Percentiles rank a stretch among this genome's conserved stretches.
phyloP scores from a whole-genome alignment of 2,113 vertebrate species.

The Cisticola juncidis region DNA sequence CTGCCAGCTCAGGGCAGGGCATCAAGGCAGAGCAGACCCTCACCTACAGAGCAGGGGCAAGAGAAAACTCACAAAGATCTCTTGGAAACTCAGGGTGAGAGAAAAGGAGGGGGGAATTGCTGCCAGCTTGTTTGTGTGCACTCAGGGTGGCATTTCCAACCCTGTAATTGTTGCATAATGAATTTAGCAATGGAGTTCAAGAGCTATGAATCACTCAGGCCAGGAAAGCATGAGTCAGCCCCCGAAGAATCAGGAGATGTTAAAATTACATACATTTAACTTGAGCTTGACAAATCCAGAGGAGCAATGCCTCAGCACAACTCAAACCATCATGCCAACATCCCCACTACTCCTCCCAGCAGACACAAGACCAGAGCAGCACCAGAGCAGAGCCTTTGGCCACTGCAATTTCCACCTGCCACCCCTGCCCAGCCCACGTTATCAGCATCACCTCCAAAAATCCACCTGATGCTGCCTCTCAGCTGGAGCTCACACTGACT shows the following conservation, averaged over 20 bases:
- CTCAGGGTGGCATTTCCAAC: conserved; percentile 42
- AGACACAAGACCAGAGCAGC: background rate
- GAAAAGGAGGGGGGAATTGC: background rate
- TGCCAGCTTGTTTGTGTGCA: conserved; percentile 52
- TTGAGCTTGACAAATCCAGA: background rate
- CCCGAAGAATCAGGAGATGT: conserved; percentile 47
- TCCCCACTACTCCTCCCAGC: background rate
- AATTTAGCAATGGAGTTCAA: conserved; percentile 55
- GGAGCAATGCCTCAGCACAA: background rate
- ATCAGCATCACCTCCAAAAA: background rate
- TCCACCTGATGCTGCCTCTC: background rate
- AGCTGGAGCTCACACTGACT: background rate
- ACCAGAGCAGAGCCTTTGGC: background rate
- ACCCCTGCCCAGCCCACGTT: background rate
- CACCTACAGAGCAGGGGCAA: background rate
- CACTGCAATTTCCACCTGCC: background rate
- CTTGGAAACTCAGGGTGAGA: background rate
- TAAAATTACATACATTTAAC: conserved; percentile 60
- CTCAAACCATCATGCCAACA: background rate
- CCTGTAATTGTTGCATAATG: conserved; percentile 62
- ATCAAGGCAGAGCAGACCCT: background rate
- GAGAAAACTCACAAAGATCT: background rate
- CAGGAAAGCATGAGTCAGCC: conserved; percentile 54
- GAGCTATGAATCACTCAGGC: conserved; percentile 62
- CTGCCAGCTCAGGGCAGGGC: background rate